phyloP scores from a whole-genome alignment of 2,797 vertebrate species.

The Limnodromus scolopaceus region DNA sequence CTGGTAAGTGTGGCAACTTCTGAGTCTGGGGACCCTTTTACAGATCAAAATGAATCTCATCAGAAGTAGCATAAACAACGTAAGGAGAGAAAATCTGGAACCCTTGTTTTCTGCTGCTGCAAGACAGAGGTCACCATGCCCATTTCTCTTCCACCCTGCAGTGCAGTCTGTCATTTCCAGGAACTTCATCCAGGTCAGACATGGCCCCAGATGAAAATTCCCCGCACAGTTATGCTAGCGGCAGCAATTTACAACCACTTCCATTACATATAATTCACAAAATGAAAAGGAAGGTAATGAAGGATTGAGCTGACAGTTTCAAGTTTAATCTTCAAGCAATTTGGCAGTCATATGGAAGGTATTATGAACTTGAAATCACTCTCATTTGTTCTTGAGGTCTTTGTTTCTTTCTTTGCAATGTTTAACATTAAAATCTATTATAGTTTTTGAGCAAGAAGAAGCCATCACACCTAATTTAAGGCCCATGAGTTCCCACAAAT shows the following conservation, averaged over 20 bases:
- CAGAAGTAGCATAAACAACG: neutral
- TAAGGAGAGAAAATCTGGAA: neutral
- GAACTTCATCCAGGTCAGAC: neutral
- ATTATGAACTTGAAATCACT: slow-evolving; percentile 22
- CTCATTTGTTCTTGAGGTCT: slow-evolving; percentile 15
- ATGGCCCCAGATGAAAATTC: neutral
- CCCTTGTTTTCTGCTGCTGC: neutral
- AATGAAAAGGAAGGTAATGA: neutral
- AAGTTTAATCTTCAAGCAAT: slow-evolving; percentile 12
- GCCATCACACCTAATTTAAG: slow-evolving; percentile 1
- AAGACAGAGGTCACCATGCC: neutral
- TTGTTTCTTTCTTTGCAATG: slow-evolving; percentile 11
- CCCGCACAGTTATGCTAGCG: neutral
- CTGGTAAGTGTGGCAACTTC: neutral
- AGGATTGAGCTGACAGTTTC: slow-evolving; percentile 25
- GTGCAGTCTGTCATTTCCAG: neutral
- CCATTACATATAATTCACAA: neutral
- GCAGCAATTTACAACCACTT: slow-evolving; percentile 21
- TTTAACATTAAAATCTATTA: slow-evolving; percentile 10
- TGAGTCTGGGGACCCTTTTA: neutral
- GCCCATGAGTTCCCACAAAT: neutral
- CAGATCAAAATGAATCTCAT: neutral
- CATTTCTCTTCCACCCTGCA: neutral
- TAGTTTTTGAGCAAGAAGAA: neutral
- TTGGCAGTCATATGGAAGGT: neutral